Evolutionary conservation across 2,888 invertebrate species (phyloP).

Genomic region (Arctia plantaginis): DNA sequence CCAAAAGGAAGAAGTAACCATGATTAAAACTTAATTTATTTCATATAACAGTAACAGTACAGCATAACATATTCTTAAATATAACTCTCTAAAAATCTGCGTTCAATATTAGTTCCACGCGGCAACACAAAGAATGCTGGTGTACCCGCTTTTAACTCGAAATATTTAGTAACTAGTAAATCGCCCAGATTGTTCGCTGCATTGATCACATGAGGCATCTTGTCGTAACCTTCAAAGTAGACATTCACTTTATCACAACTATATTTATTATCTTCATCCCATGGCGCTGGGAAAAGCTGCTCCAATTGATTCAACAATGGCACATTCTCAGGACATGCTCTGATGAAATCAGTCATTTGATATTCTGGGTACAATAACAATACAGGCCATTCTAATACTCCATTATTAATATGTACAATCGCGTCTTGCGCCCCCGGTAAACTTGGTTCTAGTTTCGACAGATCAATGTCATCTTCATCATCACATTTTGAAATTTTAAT

Average conservation of each 20-base stretch:
- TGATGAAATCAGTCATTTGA: conserved; percentile 94
- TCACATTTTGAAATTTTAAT: conserved; percentile 86
- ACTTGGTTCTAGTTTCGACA: conserved; percentile 88
- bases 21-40: conserved; percentile 23
- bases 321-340: conserved; percentile 91
- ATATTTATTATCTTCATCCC: conserved; percentile 91
- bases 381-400: conserved; percentile 93
- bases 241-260: conserved; percentile 87
- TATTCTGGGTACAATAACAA: conserved; percentile 96
- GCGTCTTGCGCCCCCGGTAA: conserved; percentile 88
- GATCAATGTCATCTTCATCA: conserved; percentile 76
- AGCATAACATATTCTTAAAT: conserved; percentile 48
- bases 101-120: conserved; percentile 85
- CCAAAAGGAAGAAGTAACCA: conserved; percentile 8
- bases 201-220: conserved; percentile 87
- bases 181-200: conserved; percentile 85
- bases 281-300: conserved; percentile 90
- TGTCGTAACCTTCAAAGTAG: conserved; percentile 90
- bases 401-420: conserved; percentile 88
- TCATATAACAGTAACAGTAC: not conserved
- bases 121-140: conserved; percentile 89
- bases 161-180: conserved; percentile 87
- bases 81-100: conserved; percentile 85
- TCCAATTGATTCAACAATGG: conserved; percentile 80
- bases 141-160: conserved; percentile 88